These are phyloP conservation scores for Megalops cyprinoides DNA, from an alignment of 2,797 vertebrate genomes.

Conservation along the genomic window DNA sequence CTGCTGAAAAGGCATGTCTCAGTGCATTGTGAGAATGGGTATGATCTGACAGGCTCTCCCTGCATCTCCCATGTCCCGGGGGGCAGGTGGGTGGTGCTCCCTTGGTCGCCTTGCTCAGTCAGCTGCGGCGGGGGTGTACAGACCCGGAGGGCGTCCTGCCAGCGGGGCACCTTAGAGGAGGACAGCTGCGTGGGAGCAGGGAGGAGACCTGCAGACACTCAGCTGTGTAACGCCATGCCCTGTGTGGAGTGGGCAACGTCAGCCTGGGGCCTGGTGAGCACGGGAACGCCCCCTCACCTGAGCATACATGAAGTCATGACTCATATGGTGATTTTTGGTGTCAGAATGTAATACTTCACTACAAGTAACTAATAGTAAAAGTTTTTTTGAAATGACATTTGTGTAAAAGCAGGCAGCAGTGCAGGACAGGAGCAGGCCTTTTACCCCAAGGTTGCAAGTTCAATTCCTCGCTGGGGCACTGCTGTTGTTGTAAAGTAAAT, in stretches of 20 bases:
- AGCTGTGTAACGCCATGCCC: slow-evolving; percentile 81
- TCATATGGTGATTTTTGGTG: neutral
- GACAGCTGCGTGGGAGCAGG: slow-evolving; percentile 74
- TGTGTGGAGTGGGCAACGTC: slow-evolving; percentile 84
- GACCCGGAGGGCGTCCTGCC: slow-evolving; percentile 82
- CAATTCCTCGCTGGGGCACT: too few relatives aligned
- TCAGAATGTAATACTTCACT: too few relatives aligned
- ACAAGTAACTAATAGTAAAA: too few relatives aligned
- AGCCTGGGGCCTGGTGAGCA: slow-evolving; percentile 70
- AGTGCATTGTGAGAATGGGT: slow-evolving; percentile 2
- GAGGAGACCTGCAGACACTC: slow-evolving; percentile 80
- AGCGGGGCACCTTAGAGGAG: slow-evolving; percentile 69
- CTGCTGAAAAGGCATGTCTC: too few relatives aligned
- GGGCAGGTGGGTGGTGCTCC: slow-evolving; percentile 85
- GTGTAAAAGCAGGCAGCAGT: too few relatives aligned
- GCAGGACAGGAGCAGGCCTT: too few relatives aligned
- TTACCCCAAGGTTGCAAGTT: too few relatives aligned
- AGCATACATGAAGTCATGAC: too few relatives aligned
- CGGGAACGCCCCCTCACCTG: neutral
- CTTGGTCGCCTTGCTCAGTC: slow-evolving; percentile 85
- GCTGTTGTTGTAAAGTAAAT: too few relatives aligned
- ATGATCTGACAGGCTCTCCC: neutral
- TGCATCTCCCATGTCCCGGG: neutral
- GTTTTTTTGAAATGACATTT: too few relatives aligned
- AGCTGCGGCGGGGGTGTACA: slow-evolving; percentile 87